Percentiles rank a stretch among this genome's conserved stretches.
Evolutionary conservation across 2,797 vertebrate genomes (phyloP).

Genomic region (Acrocephalus scirpaceus): DNA sequence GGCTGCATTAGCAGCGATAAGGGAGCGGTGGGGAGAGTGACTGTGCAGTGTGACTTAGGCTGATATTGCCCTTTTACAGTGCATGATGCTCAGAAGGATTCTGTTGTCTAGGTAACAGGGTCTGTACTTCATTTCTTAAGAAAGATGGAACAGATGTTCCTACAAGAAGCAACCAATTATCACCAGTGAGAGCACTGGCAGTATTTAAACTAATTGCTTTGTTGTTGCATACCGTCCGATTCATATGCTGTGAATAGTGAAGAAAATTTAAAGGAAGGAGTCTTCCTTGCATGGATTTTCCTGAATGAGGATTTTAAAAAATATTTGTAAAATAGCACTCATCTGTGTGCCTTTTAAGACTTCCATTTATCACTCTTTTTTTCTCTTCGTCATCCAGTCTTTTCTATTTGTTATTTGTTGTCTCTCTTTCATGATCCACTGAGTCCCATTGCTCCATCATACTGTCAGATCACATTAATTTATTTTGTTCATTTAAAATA

Average conservation of each 20-base stretch:
- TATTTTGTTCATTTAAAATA: not conserved
- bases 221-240: not conserved
- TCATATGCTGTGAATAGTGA: not conserved
- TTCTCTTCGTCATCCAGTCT: not conserved
- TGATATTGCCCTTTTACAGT: not conserved
- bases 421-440: not conserved
- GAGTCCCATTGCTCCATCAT: not conserved
- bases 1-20: fast-evolving
- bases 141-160: slow-evolving; percentile 65
- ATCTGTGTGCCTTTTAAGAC: not conserved
- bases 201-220: slow-evolving; percentile 60
- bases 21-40: fast-evolving
- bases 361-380: not conserved
- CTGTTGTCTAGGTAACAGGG: slow-evolving; percentile 68
- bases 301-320: not conserved
- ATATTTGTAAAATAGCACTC: not conserved
- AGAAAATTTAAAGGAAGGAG: slow-evolving; percentile 3
- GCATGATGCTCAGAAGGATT: slow-evolving; percentile 32
- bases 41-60: not conserved
- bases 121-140: slow-evolving; percentile 40
- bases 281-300: not conserved
- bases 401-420: not conserved
- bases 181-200: slow-evolving; percentile 40
- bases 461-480: not conserved
- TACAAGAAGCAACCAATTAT: slow-evolving; percentile 61